Base-by-base conservation (phyloP, 2,888 invertebrate species). In the Torymus aiolomorphi region DNA sequence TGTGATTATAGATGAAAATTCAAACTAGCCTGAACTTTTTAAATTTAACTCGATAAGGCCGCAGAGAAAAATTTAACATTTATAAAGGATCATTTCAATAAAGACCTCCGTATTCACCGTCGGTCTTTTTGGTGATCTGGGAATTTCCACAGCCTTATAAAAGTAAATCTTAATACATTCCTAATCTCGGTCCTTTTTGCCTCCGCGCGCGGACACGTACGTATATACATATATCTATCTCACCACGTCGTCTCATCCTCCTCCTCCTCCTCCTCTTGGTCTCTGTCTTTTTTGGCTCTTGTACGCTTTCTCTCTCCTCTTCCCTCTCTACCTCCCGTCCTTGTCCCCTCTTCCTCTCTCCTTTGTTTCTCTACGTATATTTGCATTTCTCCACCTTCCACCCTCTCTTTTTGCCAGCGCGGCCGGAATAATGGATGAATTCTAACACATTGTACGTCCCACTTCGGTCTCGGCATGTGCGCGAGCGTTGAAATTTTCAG, bases 381-480 rank as follows among this genome's bases (percentile, higher is more conserved):
- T 78, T 78, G 72, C 66, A 78, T 78, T 78, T 66, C 61, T 4
- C 51, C 59, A 16, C 14, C 66, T 42, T 69, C 57, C 61, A 2
- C 2, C 57, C 67, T 63, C 24, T 14, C 61, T 78, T 78, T 69
- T 78, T 69, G 78, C 49, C 62, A 13, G 3, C n/a, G 8, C 24
- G 18, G 5, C 14, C 57, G 20, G 57, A 72, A 74, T 78, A 74
- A 78, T 74, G 78, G 78, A 78, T 74, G 78, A 69, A 69, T 69
- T 69, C 62, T 49, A 42, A 57, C 67, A 31, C 77, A 52, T 73
- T 42, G 61, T 31, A 31, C 2, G 31, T 57, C 62, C 67, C 24
- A 16, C 59, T 66, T 78, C 52, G n/a, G 20, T 54, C 10, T 13
- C 52, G 12, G 20, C 62, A 12, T 13, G 16, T 42, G 62, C 31